Conservation (phyloP, 2,113 vertebrate species). For the Hyaena hyaena region DNA sequence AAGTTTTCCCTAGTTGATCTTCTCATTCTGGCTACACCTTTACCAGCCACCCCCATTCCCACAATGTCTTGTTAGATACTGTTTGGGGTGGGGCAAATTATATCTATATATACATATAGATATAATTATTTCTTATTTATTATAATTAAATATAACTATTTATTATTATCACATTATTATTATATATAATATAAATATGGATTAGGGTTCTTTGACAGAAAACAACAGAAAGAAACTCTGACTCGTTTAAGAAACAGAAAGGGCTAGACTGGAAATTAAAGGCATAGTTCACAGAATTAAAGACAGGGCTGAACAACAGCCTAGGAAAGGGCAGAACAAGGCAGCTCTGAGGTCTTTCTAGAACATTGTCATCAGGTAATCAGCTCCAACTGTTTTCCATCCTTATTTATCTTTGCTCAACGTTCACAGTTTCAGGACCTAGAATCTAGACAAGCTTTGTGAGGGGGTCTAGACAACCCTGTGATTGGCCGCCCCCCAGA, state of each 20-base stretch:
- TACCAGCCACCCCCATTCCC: neutral
- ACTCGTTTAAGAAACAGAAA: slow-evolving; percentile 13
- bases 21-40: neutral
- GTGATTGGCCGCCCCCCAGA: neutral
- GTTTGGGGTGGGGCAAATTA: neutral
- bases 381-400: neutral
- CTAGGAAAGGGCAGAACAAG: neutral
- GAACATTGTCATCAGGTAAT: neutral
- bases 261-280: neutral
- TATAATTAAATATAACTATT: no score
- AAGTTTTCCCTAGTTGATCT: neutral
- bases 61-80: neutral
- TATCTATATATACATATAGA: neutral
- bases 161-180: no score
- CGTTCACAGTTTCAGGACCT: neutral
- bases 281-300: neutral
- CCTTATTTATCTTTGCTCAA: slow-evolving; percentile 11
- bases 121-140: no score
- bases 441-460: neutral
- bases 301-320: neutral
- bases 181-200: no score
- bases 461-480: neutral
- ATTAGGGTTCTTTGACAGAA: neutral
- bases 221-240: neutral
- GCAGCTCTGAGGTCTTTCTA: neutral